Percentiles rank a stretch among this genome's conserved stretches.
Conservation (phyloP, 2,113 vertebrate genomes). For the Craseonycteris thonglongyai region DNA sequence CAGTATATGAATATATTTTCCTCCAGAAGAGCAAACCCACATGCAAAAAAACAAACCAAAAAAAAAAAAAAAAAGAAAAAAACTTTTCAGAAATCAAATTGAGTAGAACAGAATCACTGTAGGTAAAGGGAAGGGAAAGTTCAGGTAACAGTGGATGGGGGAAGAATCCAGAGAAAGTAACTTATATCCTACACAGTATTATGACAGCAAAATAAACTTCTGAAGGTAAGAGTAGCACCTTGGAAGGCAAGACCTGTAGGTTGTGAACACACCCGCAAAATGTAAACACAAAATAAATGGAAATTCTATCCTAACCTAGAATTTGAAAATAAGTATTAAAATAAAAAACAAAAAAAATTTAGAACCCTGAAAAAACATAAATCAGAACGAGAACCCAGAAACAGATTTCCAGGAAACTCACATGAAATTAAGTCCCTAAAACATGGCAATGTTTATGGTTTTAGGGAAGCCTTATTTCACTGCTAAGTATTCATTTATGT, state of each 20-base stretch:
- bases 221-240: not conserved
- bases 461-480: not conserved
- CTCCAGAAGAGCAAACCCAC: not conserved
- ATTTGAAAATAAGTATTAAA: not conserved
- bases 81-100: not conserved
- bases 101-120: not conserved
- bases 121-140: not conserved
- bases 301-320: not conserved
- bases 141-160: not conserved
- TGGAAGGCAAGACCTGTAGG: not conserved
- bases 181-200: not conserved
- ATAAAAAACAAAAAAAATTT: not conserved
- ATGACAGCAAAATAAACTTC: slow-evolving; percentile 6
- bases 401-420: not conserved
- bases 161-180: not conserved
- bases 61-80: too few relatives aligned
- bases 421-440: not conserved
- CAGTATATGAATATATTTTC: not conserved
- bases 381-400: not conserved
- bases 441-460: not conserved
- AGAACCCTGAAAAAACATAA: not conserved
- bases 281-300: not conserved
- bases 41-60: too few relatives aligned
- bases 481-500: not conserved
- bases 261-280: not conserved